phyloP scores from a whole-genome alignment of 1,140 invertebrate genomes.

The Drosophila albomicans region DNA sequence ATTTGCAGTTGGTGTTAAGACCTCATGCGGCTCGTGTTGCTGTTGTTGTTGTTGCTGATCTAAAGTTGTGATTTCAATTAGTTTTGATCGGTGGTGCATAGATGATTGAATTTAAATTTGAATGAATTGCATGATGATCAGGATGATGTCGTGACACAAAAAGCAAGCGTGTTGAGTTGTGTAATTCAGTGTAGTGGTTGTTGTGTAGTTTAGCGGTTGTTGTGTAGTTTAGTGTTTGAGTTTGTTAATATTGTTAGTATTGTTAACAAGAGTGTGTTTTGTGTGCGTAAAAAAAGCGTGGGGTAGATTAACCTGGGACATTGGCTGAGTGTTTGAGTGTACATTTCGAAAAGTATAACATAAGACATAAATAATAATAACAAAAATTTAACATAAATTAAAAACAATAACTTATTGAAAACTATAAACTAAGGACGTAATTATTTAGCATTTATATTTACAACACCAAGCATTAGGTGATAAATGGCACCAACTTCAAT shows the following conservation, averaged over 20 bases:
- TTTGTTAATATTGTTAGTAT: neutral
- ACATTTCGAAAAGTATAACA: constrained; percentile 35
- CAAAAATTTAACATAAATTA: constrained; percentile 32
- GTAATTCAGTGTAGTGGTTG: constrained; percentile 11
- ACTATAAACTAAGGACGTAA: neutral
- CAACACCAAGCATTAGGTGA: neutral
- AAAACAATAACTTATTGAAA: neutral
- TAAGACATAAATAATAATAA: constrained; percentile 16
- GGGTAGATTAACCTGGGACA: constrained; percentile 13
- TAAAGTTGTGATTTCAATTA: constrained; percentile 69
- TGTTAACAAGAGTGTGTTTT: constrained; percentile 6
- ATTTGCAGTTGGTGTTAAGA: constrained; percentile 63
- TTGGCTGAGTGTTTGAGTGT: constrained; percentile 70
- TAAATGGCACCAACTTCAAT: neutral
- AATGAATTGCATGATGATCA: constrained; percentile 26
- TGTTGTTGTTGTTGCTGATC: constrained; percentile 65
- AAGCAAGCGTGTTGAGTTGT: constrained; percentile 31
- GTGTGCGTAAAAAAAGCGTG: constrained; percentile 25
- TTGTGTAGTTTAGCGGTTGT: constrained; percentile 15
- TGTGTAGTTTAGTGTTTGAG: neutral
- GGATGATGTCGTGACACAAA: constrained; percentile 15
- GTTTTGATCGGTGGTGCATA: constrained; percentile 55
- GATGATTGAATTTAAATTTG: constrained; percentile 38
- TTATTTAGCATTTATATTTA: neutral
- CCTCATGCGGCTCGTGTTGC: constrained; percentile 50